Evolutionary conservation across 2,113 vertebrate species (phyloP).

Genomic region (Patagioenas fasciata): DNA sequence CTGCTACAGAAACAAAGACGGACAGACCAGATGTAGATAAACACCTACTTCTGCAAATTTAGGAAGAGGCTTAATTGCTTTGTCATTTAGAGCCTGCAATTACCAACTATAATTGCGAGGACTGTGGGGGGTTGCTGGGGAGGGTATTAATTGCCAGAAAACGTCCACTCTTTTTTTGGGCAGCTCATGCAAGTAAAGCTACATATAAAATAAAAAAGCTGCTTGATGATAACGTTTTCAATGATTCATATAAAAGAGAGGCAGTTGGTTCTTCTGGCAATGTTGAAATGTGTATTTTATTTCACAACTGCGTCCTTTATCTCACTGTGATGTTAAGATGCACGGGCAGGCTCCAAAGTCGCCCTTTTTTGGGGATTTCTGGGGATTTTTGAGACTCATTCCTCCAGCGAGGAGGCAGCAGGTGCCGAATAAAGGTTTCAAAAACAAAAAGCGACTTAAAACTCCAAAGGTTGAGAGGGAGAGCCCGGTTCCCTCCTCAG

Average conservation of each 20-base stretch:
- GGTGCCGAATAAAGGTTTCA: not conserved
- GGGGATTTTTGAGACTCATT: not conserved
- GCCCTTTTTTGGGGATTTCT: not conserved
- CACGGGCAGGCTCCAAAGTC: not conserved
- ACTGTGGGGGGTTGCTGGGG: not conserved
- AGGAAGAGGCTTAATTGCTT: slow-evolving; percentile 28
- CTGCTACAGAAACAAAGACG: not conserved
- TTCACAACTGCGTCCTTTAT: not conserved
- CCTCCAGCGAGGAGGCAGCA: accelerated
- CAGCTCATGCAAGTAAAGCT: not conserved
- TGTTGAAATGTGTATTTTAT: not conserved
- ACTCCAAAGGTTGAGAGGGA: accelerated
- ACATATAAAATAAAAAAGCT: not conserved
- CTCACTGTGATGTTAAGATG: not conserved
- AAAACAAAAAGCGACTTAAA: not conserved
- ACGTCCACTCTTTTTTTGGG: not conserved
- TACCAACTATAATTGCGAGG: not conserved
- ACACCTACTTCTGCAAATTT: slow-evolving; percentile 1
- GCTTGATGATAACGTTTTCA: not conserved
- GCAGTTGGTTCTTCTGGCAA: not conserved
- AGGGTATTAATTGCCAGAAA: not conserved
- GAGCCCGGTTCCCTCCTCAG: not conserved
- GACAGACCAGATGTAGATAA: not conserved
- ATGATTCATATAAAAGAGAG: not conserved
- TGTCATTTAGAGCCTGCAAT: slow-evolving; percentile 15